phyloP scores from a whole-genome alignment of 2,113 vertebrate genomes.

The Motacilla tschutschensis region DNA sequence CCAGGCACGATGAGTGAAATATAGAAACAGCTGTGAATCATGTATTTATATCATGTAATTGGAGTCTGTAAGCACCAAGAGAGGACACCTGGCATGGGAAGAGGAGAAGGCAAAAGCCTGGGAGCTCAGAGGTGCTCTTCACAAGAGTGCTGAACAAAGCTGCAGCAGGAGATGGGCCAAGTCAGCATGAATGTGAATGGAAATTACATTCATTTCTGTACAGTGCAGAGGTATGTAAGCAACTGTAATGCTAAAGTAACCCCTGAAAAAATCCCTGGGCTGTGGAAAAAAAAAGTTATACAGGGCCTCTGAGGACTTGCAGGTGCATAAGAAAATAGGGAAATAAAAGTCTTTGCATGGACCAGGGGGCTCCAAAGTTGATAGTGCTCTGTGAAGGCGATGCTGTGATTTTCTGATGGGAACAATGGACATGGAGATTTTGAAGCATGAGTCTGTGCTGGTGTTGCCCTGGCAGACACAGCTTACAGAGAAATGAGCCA shows the following conservation, averaged over 20 bases:
- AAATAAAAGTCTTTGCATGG: neutral
- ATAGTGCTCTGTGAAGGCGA: neutral
- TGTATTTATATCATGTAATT: neutral
- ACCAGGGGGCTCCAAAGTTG: neutral
- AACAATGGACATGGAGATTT: neutral
- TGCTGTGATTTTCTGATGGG: neutral
- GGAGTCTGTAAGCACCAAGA: neutral
- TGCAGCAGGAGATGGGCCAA: neutral
- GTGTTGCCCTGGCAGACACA: neutral
- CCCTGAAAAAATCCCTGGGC: neutral
- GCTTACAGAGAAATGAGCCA: neutral
- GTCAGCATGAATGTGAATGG: neutral
- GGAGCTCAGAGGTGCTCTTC: neutral
- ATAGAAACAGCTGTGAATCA: neutral
- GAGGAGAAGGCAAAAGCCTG: neutral
- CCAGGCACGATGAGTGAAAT: neutral
- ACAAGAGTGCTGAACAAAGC: neutral
- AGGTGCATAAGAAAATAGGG: neutral
- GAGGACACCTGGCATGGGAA: neutral
- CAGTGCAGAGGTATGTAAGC: neutral
- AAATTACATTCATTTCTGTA: slow-evolving; percentile 13
- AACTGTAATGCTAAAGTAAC: neutral
- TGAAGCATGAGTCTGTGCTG: accelerated
- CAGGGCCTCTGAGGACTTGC: neutral
- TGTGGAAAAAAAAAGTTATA: neutral